Evolutionary conservation across 2,888 invertebrate genomes (phyloP), one percentile per base, ranked within the genome.

Genomic region (Plemyria rubiginata): DNA sequence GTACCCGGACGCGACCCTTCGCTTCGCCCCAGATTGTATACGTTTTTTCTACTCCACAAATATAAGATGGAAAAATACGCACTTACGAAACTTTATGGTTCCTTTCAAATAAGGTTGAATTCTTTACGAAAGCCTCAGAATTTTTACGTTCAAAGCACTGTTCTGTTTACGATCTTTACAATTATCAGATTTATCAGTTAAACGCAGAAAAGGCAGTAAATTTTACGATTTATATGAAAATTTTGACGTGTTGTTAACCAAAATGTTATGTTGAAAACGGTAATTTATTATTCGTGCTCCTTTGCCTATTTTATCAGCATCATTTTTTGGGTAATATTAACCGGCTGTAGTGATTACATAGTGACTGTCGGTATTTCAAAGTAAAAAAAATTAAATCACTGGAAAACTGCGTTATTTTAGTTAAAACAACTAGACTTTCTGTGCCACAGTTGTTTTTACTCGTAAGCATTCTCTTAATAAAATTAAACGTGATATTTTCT

Each of bases 1-100:
- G 92, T 92, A 92, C 68, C 65, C 65, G 61, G 45, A 22, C 82
- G 80, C 80, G 85, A 80, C 84, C 86, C 85, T 77, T 82, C 73
- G 77, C 85, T 77, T 82, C 73, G 77, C 70, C 70, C 73, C 80
- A 78, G 82, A 85, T 85, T 82, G 79, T 81, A 63, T 77, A 75
- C 65, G 71, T 79, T 82, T 82, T 84, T 84, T 81, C 66, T 71
- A 71, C 66, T 65, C 67, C 68, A 78, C 72, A 78, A 78, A 74
- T 75, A 74, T 70, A 45, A 65, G 38, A 38, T 48, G 48, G 70
- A 65, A 71, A 68, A 69, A 66, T 67, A 67, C 60, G 54, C 60
- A 50, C 57, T 65, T 56, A 65, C 65, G 58, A 65, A 45, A 45
- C 16, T 45, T 71, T 67, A 62, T 62, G 63, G 63, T 60, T 65